Evolutionary conservation across 2,113 vertebrate genomes (phyloP), one percentile per base, ranked within the genome.

Genomic region (Blennius ocellaris): DNA sequence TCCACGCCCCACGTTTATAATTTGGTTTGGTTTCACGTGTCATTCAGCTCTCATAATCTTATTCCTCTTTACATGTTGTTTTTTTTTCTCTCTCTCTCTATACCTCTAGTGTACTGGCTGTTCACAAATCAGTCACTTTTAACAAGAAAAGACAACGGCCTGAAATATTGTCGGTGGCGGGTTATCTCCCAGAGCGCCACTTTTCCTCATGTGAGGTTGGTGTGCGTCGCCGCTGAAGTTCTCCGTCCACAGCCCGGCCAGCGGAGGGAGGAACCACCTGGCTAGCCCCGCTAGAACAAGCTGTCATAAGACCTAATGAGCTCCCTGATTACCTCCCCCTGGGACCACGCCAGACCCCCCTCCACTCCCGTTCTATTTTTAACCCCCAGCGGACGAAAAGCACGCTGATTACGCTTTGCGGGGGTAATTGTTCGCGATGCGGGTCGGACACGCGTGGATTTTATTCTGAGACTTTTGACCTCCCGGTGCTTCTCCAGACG

Each of bases 301-400:
- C 85, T 82, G 81, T 92, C 86, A 87, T 50, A 63, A 68, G 51
- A 83, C 71, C 83, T 87, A 89, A 89, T 81, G 82, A 85, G 64
- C 73, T 78, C 60, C 77, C 76, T 93, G 91, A 92, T 92, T 92
- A 65, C 84, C 78, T 50, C 89, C 89, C 82, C 82, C n/a, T 2
- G 84, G 84, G 93, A 87, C 43, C 6, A 52, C 57, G 48, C 69
- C 45, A 68, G 78, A 76, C 51, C 63, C 51, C 63, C 12, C 40
- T 50, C 54, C 70, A 64, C 43, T 69, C 71, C 78, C 69, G 71
- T 80, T 89, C 78, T 69, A 84, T 84, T 82, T 93, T 82, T 86
- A 80, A 80, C 78, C 62, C 62, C 65, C 76, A 63, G 60, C 74
- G 85, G 83, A 79, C 71, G 69, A 80, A 63, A 75, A 69, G 14